phyloP scores from a whole-genome alignment of 2,113 vertebrate species.

The Xyliphius kryptos region DNA sequence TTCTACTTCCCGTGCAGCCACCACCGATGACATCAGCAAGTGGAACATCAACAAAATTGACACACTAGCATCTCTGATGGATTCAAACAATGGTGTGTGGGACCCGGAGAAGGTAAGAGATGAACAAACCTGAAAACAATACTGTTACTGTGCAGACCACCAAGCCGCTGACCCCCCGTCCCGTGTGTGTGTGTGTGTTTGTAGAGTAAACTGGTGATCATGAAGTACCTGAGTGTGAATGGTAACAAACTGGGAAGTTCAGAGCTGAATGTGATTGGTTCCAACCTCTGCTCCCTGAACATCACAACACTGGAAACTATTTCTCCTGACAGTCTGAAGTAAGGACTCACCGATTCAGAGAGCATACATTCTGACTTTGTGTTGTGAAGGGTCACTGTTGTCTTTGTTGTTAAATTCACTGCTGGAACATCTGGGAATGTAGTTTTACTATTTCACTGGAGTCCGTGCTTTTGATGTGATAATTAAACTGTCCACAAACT shows the following conservation, averaged over 20 bases:
- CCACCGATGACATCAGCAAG: constrained; percentile 48
- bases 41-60: constrained; percentile 54
- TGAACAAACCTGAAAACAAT: not conserved
- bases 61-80: constrained; percentile 51
- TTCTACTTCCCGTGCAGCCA: constrained; percentile 51
- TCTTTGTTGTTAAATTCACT: too few relatives aligned
- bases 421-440: too few relatives aligned
- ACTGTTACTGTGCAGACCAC: not conserved
- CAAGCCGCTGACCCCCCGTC: too few relatives aligned
- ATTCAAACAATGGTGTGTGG: constrained; percentile 48
- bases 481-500: too few relatives aligned
- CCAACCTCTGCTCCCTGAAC: constrained; percentile 62
- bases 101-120: constrained; percentile 43
- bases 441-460: too few relatives aligned
- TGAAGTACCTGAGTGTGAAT: constrained; percentile 47
- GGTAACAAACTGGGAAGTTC: constrained; percentile 50
- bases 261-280: constrained; percentile 48
- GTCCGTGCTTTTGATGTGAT: too few relatives aligned
- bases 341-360: constrained; percentile 25
- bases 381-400: too few relatives aligned
- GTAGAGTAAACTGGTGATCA: constrained; percentile 60
- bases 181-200: constrained; percentile 8
- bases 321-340: constrained; percentile 49
- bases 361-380: too few relatives aligned
- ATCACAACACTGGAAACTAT: constrained; percentile 39